Conservation (phyloP, 2,113 vertebrate species). For the Oryzias curvinotus region DNA sequence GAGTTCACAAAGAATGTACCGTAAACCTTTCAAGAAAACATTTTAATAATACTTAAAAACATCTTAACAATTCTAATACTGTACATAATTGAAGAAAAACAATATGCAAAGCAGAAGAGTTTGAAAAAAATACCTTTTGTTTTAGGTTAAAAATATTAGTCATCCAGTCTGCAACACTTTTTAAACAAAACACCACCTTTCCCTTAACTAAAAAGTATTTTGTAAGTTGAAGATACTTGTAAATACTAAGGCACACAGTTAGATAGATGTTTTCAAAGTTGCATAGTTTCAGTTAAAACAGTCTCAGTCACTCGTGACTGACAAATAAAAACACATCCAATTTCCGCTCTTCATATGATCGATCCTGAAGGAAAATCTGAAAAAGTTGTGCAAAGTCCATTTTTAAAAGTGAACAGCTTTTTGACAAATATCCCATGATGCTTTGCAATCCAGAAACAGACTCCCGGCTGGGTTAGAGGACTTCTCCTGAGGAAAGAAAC, state of each 20-base stretch:
- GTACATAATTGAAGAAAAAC: constrained; percentile 45
- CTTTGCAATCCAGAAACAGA: constrained; percentile 1
- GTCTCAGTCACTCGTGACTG: constrained; percentile 7
- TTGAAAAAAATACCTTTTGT: constrained; percentile 28
- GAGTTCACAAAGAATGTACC: too few species aligned
- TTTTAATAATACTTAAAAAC: too few species aligned
- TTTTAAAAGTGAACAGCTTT: too few species aligned
- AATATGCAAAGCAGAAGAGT: constrained; percentile 31
- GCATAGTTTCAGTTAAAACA: not conserved
- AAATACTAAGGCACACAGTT: constrained; percentile 49
- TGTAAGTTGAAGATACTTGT: not conserved
- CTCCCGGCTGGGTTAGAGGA: too few species aligned
- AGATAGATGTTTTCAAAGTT: constrained; percentile 12
- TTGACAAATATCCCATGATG: constrained; percentile 9
- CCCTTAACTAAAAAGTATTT: constrained; percentile 2
- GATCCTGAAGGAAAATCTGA: too few species aligned
- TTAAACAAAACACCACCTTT: constrained; percentile 17
- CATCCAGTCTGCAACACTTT: constrained; percentile 23
- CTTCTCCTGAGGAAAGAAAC: too few species aligned
- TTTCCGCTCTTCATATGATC: too few species aligned
- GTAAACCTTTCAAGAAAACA: too few species aligned
- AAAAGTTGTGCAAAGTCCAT: too few species aligned
- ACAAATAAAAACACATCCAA: not conserved
- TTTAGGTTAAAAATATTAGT: constrained; percentile 38
- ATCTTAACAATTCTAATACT: constrained; percentile 49